phyloP scores from a whole-genome alignment of 2,797 vertebrate species.

The Parauchenoglanis ngamensis region DNA sequence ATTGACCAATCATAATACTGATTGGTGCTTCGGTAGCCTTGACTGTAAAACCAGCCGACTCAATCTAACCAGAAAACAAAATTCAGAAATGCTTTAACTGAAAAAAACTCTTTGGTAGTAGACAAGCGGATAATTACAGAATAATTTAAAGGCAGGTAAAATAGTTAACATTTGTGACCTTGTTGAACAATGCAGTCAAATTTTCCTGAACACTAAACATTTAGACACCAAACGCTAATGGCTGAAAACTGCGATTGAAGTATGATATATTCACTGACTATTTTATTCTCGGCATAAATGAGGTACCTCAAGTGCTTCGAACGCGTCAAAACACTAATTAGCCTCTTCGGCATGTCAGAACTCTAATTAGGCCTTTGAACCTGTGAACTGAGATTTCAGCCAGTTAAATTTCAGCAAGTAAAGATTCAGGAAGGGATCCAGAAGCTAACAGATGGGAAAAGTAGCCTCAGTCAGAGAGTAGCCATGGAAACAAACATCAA shows the following conservation, averaged over 20 bases:
- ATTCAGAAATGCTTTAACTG: neutral
- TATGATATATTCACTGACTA: neutral
- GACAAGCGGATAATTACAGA: neutral
- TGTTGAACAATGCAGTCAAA: neutral
- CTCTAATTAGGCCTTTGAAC: neutral
- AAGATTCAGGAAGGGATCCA: neutral
- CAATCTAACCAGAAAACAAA: neutral
- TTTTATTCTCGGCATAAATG: neutral
- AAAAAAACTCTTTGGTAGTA: neutral
- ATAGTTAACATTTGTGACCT: no score
- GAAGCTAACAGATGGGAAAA: neutral
- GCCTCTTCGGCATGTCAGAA: neutral
- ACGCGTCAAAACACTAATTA: no score
- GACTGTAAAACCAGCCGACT: neutral
- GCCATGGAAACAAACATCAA: conserved; percentile 40
- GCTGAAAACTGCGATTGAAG: neutral
- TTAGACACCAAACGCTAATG: neutral
- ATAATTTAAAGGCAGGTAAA: no score
- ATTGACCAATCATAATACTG: neutral
- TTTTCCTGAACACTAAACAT: neutral
- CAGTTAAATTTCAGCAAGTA: neutral
- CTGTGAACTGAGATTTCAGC: neutral
- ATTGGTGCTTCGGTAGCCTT: neutral
- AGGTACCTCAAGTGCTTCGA: no score
- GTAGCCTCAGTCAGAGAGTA: neutral